Evolutionary conservation across 2,797 vertebrate species (phyloP).

Genomic region (Cygnus olor): DNA sequence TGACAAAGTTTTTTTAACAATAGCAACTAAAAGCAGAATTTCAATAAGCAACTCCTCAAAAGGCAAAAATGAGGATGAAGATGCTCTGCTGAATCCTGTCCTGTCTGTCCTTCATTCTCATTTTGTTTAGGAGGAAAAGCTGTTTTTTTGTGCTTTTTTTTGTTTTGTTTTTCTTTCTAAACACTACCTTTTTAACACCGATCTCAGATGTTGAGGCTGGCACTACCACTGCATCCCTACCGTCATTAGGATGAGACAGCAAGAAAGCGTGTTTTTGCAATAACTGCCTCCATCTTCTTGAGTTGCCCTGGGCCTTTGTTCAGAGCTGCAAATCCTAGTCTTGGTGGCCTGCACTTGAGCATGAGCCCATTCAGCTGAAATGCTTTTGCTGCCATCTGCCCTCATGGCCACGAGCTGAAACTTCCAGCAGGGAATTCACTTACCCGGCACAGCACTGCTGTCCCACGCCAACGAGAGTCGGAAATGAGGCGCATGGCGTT

Average conservation of each 20-base stretch:
- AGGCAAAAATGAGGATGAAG: not conserved
- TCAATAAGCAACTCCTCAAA: not conserved
- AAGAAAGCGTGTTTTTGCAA: not conserved
- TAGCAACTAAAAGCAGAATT: not conserved
- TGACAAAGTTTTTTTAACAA: not conserved
- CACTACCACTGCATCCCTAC: fast-evolving
- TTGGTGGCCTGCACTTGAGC: not conserved
- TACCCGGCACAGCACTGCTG: not conserved
- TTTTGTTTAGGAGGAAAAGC: not conserved
- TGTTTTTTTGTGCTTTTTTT: not conserved
- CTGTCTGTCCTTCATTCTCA: not conserved
- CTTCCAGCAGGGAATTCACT: not conserved
- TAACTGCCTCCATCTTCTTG: not conserved
- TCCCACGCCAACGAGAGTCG: fast-evolving
- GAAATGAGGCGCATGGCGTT: not conserved
- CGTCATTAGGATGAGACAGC: not conserved
- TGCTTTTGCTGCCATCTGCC: not conserved
- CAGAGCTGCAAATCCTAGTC: not conserved
- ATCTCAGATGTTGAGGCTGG: fast-evolving
- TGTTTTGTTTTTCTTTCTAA: not conserved
- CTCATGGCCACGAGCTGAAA: not conserved
- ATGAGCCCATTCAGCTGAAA: not conserved
- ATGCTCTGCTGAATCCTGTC: not conserved
- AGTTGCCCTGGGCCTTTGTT: not conserved
- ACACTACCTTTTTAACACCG: not conserved